These are phyloP conservation scores for Parasteatoda lunata DNA, from an alignment of 2,888 invertebrate species.

Conservation along the genomic window DNA sequence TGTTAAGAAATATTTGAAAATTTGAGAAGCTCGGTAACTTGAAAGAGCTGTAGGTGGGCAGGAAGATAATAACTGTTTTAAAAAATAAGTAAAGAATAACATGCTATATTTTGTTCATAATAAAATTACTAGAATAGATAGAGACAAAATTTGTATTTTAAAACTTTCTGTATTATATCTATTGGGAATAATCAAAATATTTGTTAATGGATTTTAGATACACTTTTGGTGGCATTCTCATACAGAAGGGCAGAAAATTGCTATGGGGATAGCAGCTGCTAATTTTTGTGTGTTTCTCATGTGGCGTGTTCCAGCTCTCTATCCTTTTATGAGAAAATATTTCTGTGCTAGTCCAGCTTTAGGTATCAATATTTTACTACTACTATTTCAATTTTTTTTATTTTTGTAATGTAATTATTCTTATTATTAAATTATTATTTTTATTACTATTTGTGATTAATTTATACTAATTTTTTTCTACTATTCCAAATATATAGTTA, in stretches of 20 bases:
- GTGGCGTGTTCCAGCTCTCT: slow-evolving; percentile 85
- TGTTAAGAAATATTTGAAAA: no score
- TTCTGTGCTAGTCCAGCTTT: slow-evolving; percentile 88
- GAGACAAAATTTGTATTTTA: no score
- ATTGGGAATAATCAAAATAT: no score
- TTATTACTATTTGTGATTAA: not conserved
- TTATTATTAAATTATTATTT: not conserved
- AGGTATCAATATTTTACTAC: slow-evolving; percentile 76
- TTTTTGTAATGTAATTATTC: slow-evolving; percentile 4
- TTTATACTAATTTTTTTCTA: not conserved
- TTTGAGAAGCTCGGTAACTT: no score
- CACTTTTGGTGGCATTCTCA: slow-evolving; percentile 84
- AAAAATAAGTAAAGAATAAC: no score
- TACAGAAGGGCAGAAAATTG: slow-evolving; percentile 84
- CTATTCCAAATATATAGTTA: no score
- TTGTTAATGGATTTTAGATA: slow-evolving; percentile 70
- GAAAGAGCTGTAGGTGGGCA: no score
- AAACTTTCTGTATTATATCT: no score
- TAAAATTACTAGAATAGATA: no score
- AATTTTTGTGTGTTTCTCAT: slow-evolving; percentile 86
- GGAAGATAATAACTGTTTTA: no score
- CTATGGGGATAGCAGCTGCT: slow-evolving; percentile 84
- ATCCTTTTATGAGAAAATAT: slow-evolving; percentile 85
- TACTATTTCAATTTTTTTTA: not conserved
- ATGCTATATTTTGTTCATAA: no score